These are phyloP conservation scores for Mycalesis mineus DNA, from an alignment of 2,888 invertebrate species.

Conservation along the genomic window DNA sequence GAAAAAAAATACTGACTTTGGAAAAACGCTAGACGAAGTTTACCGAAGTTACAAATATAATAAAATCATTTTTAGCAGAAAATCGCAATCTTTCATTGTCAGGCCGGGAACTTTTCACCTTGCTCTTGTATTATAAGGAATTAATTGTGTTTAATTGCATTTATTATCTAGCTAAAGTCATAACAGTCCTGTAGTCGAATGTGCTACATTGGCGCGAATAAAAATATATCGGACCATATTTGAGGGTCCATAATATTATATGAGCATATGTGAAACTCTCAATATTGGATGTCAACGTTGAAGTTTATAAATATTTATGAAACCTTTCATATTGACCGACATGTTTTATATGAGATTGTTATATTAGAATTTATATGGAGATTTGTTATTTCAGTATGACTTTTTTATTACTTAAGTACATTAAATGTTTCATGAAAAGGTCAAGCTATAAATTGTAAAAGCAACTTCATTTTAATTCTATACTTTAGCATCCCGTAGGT, in stretches of 20 bases:
- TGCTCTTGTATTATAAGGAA: too few species aligned
- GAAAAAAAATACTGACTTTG: too few species aligned
- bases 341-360: neutral
- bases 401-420: neutral
- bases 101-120: too few species aligned
- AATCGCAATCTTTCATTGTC: too few species aligned
- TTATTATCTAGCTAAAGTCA: too few species aligned
- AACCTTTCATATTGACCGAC: conserved; percentile 4
- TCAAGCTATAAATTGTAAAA: neutral
- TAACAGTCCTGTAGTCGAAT: neutral
- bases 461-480: neutral
- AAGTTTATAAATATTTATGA: conserved; percentile 12
- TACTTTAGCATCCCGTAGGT: neutral
- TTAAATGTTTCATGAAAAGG: neutral
- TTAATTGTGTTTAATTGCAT: too few species aligned
- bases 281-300: conserved; percentile 7
- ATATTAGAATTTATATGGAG: neutral
- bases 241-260: neutral
- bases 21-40: too few species aligned
- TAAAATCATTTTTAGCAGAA: too few species aligned
- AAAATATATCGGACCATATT: neutral
- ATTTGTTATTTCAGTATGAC: neutral
- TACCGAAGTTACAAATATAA: too few species aligned
- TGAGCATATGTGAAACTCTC: neutral
- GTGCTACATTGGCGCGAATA: neutral